These are phyloP conservation scores for Apostichopus leukothele DNA, from an alignment of 53 echinoderm and acorn worm species.

Conservation along the genomic window DNA sequence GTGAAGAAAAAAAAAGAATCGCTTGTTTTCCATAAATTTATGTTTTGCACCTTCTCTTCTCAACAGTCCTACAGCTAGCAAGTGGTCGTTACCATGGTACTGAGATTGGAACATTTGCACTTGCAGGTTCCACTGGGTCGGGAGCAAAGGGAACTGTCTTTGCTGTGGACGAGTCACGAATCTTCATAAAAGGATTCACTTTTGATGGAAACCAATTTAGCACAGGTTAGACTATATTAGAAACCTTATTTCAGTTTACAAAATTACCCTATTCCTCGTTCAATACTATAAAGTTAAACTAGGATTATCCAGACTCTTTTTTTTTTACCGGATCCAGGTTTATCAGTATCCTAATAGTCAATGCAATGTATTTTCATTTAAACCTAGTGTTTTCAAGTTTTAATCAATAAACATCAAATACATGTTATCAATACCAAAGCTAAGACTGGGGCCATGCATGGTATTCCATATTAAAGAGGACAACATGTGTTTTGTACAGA, in stretches of 20 bases:
- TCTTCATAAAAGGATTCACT: neutral
- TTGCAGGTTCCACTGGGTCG: neutral
- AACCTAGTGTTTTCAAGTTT: no score
- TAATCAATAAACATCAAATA: no score
- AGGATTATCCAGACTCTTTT: neutral
- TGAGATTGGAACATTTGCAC: neutral
- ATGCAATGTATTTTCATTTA: no score
- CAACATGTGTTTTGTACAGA: no score
- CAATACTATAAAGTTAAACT: neutral
- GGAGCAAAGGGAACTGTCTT: neutral
- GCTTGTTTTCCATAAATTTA: no score
- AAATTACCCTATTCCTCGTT: neutral
- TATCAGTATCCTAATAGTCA: neutral
- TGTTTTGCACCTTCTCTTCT: no score
- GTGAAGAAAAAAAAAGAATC: no score
- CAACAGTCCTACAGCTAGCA: neutral
- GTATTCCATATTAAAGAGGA: no score
- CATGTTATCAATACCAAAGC: no score
- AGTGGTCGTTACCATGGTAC: neutral
- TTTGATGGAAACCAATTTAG: neutral
- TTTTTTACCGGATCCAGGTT: neutral
- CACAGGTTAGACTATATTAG: neutral
- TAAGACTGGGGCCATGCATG: no score
- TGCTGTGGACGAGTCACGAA: neutral
- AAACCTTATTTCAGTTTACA: neutral